Conservation (phyloP, 2,113 vertebrate genomes). For the Erpornis zantholeuca region DNA sequence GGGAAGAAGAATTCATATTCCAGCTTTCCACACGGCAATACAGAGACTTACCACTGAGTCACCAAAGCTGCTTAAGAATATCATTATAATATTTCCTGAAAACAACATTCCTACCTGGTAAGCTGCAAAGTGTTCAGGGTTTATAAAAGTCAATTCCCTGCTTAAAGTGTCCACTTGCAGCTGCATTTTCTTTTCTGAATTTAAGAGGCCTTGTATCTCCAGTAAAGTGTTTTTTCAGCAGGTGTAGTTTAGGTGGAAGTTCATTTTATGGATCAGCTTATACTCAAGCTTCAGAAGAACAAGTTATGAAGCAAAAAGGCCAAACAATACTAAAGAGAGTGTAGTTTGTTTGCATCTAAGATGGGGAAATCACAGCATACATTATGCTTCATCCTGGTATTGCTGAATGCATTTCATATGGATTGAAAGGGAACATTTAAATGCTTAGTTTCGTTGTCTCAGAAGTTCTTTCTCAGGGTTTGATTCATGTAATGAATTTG, state of each 20-base stretch:
- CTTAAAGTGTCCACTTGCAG: not conserved
- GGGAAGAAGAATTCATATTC: constrained; percentile 19
- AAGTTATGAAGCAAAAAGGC: not conserved
- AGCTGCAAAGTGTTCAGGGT: not conserved
- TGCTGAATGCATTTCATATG: not conserved
- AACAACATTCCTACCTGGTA: not conserved
- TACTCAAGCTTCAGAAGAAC: not conserved
- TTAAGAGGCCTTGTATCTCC: not conserved
- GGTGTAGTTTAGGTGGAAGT: not conserved
- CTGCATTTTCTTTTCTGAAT: not conserved
- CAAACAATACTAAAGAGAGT: not conserved
- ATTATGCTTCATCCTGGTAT: not conserved
- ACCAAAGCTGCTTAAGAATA: not conserved
- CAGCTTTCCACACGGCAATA: not conserved
- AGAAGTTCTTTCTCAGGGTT: not conserved
- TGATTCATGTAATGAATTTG: not conserved
- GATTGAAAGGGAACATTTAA: not conserved
- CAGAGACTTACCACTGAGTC: constrained; percentile 27
- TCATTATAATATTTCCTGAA: not conserved
- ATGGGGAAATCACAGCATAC: not conserved
- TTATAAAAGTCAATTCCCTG: not conserved
- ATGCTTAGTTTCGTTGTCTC: not conserved
- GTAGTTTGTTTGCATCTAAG: not conserved
- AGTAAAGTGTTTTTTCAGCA: not conserved
- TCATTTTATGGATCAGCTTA: not conserved